These are phyloP conservation scores for Menura novaehollandiae DNA, from an alignment of 2,113 vertebrate species.

Conservation along the genomic window DNA sequence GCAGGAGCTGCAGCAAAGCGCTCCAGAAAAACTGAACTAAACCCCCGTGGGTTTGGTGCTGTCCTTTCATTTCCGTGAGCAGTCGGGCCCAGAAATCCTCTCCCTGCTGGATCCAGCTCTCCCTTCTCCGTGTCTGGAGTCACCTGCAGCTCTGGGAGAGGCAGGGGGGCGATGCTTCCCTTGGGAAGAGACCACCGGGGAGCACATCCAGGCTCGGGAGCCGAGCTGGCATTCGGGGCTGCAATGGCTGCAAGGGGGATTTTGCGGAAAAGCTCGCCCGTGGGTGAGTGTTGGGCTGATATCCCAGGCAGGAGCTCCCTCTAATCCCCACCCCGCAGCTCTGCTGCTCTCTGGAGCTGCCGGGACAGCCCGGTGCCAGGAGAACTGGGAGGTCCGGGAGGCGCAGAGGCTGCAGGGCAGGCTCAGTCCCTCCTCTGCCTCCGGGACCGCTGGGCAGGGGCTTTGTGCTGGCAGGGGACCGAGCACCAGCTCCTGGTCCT, in stretches of 20 bases:
- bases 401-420: too few species aligned
- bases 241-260: too few species aligned
- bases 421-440: neutral
- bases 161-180: neutral
- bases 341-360: neutral
- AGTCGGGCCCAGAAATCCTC: rapidly evolving
- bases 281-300: neutral
- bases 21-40: neutral
- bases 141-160: neutral
- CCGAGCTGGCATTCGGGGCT: neutral
- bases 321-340: neutral
- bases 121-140: rapidly evolving
- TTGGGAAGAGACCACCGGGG: neutral
- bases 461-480: neutral
- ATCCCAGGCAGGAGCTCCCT: too few species aligned
- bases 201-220: rapidly evolving
- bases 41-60: rapidly evolving
- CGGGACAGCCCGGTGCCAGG: neutral
- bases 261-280: neutral
- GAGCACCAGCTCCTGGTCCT: neutral
- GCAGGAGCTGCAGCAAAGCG: neutral
- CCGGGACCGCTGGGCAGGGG: neutral
- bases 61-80: neutral
- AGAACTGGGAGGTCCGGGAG: too few species aligned
- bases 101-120: neutral